Evolutionary conservation across 2,797 vertebrate genomes (phyloP).

Genomic region (Pelodytes ibericus): DNA sequence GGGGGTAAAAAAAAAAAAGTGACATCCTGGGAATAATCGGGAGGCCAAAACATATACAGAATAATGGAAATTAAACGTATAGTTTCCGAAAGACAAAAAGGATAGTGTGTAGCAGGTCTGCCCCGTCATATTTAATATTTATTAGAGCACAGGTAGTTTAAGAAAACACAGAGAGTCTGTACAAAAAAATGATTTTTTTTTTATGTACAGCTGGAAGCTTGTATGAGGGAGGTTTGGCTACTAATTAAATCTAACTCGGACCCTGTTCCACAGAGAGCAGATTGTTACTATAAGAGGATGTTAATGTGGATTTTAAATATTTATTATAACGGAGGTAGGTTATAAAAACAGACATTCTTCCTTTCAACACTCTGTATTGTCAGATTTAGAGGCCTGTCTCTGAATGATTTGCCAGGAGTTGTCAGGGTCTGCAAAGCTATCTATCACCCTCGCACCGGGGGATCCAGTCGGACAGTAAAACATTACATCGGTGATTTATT

Average conservation of each 20-base stretch:
- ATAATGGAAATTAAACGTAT: constrained; percentile 68
- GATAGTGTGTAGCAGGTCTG: constrained; percentile 68
- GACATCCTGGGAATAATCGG: constrained; percentile 60
- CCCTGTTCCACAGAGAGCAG: constrained; percentile 74
- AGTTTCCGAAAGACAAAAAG: constrained; percentile 72
- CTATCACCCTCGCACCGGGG: constrained; percentile 73
- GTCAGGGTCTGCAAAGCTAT: constrained; percentile 75
- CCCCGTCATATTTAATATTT: constrained; percentile 63
- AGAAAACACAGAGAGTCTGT: constrained; percentile 71
- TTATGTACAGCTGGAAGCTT: constrained; percentile 63
- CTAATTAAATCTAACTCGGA: constrained; percentile 82
- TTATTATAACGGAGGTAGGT: constrained; percentile 83
- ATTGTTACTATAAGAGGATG: constrained; percentile 78
- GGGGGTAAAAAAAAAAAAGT: constrained; percentile 46
- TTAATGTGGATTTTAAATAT: constrained; percentile 80
- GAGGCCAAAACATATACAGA: constrained; percentile 67
- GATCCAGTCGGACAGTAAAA: constrained; percentile 76
- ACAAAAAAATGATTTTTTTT: constrained; percentile 61
- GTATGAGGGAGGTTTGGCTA: constrained; percentile 64
- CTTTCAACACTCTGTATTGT: constrained; percentile 84
- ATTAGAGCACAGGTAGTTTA: constrained; percentile 73
- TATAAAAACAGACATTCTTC: constrained; percentile 87
- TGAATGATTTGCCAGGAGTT: constrained; percentile 82
- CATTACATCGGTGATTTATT: constrained; percentile 81
- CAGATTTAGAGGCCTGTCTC: constrained; percentile 82